Conservation (phyloP, 2,888 invertebrate genomes). For the Ophion ellenae region DNA sequence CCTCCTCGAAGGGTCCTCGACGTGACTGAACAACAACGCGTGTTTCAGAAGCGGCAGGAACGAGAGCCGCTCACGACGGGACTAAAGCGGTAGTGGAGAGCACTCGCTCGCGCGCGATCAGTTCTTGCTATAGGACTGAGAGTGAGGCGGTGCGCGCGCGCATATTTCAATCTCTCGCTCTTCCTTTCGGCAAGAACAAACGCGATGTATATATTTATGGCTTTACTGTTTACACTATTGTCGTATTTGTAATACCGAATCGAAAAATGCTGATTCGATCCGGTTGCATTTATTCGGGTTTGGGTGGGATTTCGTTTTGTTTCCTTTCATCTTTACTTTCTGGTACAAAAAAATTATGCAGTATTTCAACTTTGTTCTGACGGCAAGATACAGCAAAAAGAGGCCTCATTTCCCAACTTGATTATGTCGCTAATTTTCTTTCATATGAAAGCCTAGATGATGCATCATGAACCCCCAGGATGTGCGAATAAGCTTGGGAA, state of each 20-base stretch:
- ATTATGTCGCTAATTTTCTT: no score
- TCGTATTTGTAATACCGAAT: no score
- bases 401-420: no score
- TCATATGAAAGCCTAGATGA: no score
- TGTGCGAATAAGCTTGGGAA: not conserved
- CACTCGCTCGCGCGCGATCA: constrained; percentile 66
- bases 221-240: no score
- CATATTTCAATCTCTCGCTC: constrained; percentile 70
- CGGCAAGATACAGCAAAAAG: no score
- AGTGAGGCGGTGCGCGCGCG: constrained; percentile 79
- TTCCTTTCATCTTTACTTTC: no score
- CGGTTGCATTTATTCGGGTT: no score
- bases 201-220: not conserved
- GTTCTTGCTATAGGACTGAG: constrained; percentile 54
- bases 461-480: not conserved
- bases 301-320: no score
- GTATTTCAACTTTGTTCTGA: no score
- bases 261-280: no score
- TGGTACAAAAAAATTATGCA: no score
- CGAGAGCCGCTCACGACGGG: constrained; percentile 74
- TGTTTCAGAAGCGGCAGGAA: constrained; percentile 73
- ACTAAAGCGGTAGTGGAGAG: constrained; percentile 62
- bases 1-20: constrained; percentile 78
- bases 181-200: constrained; percentile 52
- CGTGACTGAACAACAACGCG: constrained; percentile 75